Percentiles rank a stretch among this genome's conserved stretches.
Evolutionary conservation across 1,140 invertebrate genomes (phyloP).

Genomic region (Ladona fulva): DNA sequence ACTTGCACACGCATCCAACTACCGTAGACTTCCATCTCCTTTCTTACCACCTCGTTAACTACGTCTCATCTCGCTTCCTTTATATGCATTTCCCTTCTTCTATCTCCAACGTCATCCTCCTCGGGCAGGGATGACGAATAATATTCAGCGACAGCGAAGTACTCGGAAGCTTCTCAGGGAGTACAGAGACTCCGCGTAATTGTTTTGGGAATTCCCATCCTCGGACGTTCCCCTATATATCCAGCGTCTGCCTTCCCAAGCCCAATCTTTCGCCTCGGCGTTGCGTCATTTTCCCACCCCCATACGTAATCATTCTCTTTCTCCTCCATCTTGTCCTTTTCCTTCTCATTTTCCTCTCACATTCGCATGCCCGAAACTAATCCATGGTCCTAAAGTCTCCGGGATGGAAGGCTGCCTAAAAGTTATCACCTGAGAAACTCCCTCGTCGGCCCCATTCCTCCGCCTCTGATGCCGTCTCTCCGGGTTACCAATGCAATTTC

Average conservation of each 20-base stretch:
- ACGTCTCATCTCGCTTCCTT: too few species aligned
- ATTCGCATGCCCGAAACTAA: background rate
- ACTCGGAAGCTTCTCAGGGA: too few species aligned
- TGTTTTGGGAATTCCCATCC: background rate
- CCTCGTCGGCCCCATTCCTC: background rate
- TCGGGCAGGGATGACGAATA: background rate
- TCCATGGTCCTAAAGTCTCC: background rate
- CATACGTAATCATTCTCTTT: too few species aligned
- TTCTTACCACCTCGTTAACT: too few species aligned
- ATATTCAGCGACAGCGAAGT: background rate
- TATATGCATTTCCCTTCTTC: too few species aligned
- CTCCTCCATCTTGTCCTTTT: background rate
- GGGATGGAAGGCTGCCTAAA: background rate
- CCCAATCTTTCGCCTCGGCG: too few species aligned
- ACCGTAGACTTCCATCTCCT: too few species aligned
- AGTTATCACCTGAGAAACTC: slow-evolving; percentile 4
- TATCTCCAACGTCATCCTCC: too few species aligned
- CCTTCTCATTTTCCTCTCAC: background rate
- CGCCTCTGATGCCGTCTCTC: background rate
- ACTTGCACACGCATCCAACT: too few species aligned
- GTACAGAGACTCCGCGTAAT: background rate
- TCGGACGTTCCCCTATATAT: background rate
- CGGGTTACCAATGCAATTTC: background rate
- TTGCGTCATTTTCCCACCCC: too few species aligned
- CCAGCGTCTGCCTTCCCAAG: too few species aligned